phyloP scores from a whole-genome alignment of 37 sponge, comb jelly and placozoan species.

The Diacarnus erythraeanus region DNA sequence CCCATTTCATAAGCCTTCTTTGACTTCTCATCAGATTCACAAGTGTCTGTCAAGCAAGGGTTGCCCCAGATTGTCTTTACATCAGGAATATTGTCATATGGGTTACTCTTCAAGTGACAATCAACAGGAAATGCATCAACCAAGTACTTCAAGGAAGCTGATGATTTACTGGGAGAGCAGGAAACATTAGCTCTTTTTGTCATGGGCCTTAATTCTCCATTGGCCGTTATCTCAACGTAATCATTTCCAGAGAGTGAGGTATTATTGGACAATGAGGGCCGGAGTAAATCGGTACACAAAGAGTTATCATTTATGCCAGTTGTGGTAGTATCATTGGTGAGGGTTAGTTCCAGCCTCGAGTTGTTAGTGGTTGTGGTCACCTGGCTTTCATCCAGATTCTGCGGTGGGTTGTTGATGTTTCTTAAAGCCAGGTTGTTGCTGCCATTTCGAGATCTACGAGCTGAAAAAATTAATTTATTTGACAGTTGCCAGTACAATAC shows the following conservation, averaged over 20 bases:
- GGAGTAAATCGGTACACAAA: neutral
- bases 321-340: neutral
- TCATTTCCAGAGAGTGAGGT: slow-evolving; percentile 10
- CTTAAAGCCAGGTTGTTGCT: too few relatives aligned
- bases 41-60: neutral
- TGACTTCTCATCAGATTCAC: neutral
- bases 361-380: neutral
- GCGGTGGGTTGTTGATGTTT: too few relatives aligned
- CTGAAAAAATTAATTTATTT: too few relatives aligned
- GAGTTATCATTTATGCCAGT: neutral
- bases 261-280: neutral
- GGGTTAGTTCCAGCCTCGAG: neutral
- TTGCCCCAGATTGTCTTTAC: neutral
- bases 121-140: too few relatives aligned
- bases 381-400: neutral
- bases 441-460: too few relatives aligned
- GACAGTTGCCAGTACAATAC: too few relatives aligned
- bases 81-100: neutral
- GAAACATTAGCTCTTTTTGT: neutral
- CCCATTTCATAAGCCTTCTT: neutral
- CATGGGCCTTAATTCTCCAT: neutral
- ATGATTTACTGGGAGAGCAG: too few relatives aligned
- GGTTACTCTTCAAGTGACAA: too few relatives aligned
- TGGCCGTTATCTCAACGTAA: slow-evolving; percentile 8
- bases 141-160: too few relatives aligned